phyloP scores from a whole-genome alignment of 2,797 vertebrate genomes.

The Buphagus erythrorhynchus region DNA sequence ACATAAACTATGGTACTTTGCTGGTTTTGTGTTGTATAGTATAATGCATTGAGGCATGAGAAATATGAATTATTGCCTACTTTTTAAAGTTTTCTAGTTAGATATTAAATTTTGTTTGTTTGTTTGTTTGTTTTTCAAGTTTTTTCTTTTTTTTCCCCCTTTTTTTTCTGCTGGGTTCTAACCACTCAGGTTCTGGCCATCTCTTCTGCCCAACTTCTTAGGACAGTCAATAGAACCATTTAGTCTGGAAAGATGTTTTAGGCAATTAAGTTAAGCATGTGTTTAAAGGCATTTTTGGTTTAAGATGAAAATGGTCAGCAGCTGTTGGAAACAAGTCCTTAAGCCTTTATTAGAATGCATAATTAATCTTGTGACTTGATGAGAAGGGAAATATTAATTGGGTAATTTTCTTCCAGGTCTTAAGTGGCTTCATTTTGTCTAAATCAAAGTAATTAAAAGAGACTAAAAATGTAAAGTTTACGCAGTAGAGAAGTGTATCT shows the following conservation, averaged over 20 bases:
- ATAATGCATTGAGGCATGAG: neutral
- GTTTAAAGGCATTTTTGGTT: neutral
- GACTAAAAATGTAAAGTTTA: conserved; percentile 56
- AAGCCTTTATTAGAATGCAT: conserved; percentile 42
- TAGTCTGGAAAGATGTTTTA: neutral
- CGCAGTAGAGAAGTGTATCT: neutral
- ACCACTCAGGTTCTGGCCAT: neutral
- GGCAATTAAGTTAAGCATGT: conserved; percentile 7
- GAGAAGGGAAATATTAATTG: conserved; percentile 54
- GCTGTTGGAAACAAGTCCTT: conserved; percentile 43
- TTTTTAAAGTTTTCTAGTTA: neutral
- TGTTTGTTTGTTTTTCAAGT: too few relatives aligned
- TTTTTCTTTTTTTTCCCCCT: accelerated
- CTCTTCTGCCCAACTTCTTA: neutral
- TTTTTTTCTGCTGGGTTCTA: neutral
- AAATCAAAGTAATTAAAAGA: conserved; percentile 65
- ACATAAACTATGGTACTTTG: neutral
- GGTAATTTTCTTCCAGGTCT: conserved; percentile 39
- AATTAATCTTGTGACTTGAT: conserved; percentile 55
- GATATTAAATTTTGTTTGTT: neutral
- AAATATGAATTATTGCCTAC: neutral
- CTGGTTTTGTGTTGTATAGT: neutral
- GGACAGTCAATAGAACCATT: neutral
- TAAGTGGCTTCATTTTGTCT: conserved; percentile 59
- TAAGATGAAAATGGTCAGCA: conserved; percentile 47